Conservation (phyloP, 2,888 invertebrate species). For the Watsonalla binaria region DNA sequence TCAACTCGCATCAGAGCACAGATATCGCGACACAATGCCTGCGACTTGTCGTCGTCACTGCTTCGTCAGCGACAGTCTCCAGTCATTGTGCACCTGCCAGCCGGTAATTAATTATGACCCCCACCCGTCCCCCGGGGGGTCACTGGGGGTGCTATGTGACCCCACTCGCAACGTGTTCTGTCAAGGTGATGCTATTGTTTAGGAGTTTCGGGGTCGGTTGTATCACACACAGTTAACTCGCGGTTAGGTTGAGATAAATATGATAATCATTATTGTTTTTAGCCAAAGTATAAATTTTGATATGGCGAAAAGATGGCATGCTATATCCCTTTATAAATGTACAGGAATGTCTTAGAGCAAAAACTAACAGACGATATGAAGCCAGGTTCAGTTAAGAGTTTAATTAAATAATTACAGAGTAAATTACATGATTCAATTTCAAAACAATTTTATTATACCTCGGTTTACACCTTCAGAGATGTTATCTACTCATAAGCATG, state of each 20-base stretch:
- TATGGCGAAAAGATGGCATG: no score
- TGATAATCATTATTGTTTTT: not conserved
- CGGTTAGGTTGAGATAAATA: not conserved
- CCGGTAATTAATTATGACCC: conserved; percentile 67
- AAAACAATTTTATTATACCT: not conserved
- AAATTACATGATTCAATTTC: not conserved
- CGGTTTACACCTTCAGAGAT: not conserved
- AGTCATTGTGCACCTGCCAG: conserved; percentile 76
- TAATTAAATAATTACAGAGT: no score
- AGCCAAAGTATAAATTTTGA: not conserved
- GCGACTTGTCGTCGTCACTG: not conserved
- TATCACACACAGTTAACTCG: conserved; percentile 5
- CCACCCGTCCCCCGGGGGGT: conserved; percentile 17
- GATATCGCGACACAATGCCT: not conserved
- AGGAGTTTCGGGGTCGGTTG: conserved; percentile 20
- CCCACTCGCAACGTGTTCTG: conserved; percentile 49
- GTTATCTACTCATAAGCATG: not conserved
- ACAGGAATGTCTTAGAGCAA: no score
- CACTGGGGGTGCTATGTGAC: conserved; percentile 23
- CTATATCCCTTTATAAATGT: no score
- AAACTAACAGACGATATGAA: no score
- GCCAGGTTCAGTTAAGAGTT: no score
- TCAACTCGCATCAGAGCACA: not conserved
- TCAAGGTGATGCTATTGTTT: conserved; percentile 71
- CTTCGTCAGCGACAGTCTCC: conserved; percentile 25